Conservation (phyloP, 2,888 invertebrate species). For the Octodonta nipae region DNA sequence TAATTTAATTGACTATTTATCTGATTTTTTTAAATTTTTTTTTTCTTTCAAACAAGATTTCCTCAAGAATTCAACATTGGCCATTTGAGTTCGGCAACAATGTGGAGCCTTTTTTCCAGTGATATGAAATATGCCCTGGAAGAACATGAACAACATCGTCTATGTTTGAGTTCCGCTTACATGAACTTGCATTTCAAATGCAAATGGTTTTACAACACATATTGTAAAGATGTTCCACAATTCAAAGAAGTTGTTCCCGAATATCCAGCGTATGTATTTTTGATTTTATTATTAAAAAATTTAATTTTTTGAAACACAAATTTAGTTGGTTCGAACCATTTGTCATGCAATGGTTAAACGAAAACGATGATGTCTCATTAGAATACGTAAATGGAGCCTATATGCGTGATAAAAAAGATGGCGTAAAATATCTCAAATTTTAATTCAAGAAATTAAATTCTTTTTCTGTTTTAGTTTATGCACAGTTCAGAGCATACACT, state of each 20-base stretch:
- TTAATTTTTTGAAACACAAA: too few species aligned
- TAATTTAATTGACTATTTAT: too few species aligned
- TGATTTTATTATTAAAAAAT: too few species aligned
- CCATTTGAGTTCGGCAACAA: slow-evolving; percentile 77
- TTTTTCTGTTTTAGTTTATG: slow-evolving; percentile 65
- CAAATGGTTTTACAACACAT: slow-evolving; percentile 96
- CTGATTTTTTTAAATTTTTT: too few species aligned
- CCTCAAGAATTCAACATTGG: slow-evolving; percentile 98
- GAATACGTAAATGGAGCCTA: slow-evolving; percentile 98
- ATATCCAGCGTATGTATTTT: slow-evolving; percentile 93
- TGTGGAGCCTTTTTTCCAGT: slow-evolving; percentile 94
- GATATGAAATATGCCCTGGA: slow-evolving; percentile 96
- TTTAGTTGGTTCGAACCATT: slow-evolving; percentile 99
- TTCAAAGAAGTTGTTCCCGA: slow-evolving; percentile 92
- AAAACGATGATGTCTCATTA: slow-evolving; percentile 96
- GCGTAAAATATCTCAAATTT: slow-evolving; percentile 64
- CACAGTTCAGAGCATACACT: slow-evolving; percentile 96
- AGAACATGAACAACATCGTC: slow-evolving; percentile 89
- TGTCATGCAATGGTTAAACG: slow-evolving; percentile 99
- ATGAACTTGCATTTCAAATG: slow-evolving; percentile 99
- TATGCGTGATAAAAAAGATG: slow-evolving; percentile 90
- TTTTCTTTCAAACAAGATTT: too few species aligned
- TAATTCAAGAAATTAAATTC: too few species aligned
- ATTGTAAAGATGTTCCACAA: slow-evolving; percentile 93
- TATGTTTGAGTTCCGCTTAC: slow-evolving; percentile 95